Evolutionary conservation across 2,113 vertebrate species (phyloP).

Genomic region (Motacilla alba): DNA sequence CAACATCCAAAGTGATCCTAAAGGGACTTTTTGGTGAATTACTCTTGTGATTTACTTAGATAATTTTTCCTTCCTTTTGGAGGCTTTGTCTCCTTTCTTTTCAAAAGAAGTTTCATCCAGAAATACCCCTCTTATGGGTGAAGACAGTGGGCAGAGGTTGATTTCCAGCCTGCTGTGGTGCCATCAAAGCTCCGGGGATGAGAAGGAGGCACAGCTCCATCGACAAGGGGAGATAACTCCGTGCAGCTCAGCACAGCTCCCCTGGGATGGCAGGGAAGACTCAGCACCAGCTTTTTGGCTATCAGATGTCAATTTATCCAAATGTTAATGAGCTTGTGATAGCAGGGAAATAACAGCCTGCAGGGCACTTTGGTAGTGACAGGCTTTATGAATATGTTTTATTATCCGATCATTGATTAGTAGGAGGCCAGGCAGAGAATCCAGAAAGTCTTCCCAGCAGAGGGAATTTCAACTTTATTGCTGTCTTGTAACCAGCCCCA

Average conservation of each 20-base stretch:
- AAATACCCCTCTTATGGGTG: background rate
- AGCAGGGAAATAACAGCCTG: background rate
- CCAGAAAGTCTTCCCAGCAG: background rate
- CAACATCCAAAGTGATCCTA: background rate
- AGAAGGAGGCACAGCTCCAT: background rate
- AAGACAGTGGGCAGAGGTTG: background rate
- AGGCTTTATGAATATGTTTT: conserved; percentile 35
- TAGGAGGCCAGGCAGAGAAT: background rate
- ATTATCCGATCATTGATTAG: conserved; percentile 23
- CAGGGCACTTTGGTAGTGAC: background rate
- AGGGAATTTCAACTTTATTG: background rate
- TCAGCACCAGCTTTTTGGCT: background rate
- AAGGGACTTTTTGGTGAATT: background rate
- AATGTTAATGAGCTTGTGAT: background rate
- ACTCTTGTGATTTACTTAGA: background rate
- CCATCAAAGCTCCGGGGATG: background rate
- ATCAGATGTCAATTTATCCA: background rate
- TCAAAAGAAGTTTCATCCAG: background rate
- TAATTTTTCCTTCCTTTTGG: background rate
- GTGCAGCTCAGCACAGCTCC: background rate
- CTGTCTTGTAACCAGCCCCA: background rate
- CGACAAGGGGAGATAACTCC: rapidly evolving
- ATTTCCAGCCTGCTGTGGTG: background rate
- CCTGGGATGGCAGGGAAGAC: rapidly evolving
- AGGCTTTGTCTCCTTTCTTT: background rate